Evolutionary conservation across 2,888 invertebrate species (phyloP).

Genomic region (Danaus chrysippus): DNA sequence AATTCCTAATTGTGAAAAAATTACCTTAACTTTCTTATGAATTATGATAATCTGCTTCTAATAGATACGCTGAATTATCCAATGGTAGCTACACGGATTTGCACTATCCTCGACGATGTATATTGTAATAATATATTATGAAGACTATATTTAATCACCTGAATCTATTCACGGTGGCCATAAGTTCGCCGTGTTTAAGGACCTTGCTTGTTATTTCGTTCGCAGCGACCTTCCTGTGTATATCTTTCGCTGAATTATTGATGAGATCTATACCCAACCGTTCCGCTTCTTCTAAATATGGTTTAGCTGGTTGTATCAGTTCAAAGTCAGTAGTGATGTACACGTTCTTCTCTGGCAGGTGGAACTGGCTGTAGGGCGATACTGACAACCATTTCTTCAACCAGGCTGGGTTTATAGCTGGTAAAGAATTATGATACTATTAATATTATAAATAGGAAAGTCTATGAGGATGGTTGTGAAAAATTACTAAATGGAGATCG

Average conservation of each 20-base stretch:
- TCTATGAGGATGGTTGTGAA: no score
- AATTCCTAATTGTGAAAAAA: no score
- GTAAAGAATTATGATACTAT: constrained; percentile 15
- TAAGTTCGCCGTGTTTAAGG: constrained; percentile 53
- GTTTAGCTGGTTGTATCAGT: constrained; percentile 67
- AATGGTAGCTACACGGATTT: no score
- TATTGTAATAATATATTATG: no score
- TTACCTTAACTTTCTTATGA: no score
- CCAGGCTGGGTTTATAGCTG: constrained; percentile 82
- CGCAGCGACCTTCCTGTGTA: constrained; percentile 48
- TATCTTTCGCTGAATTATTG: constrained; percentile 52
- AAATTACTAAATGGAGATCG: no score
- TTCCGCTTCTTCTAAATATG: constrained; percentile 50
- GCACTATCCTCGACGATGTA: no score
- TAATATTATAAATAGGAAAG: no score
- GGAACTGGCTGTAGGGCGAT: constrained; percentile 78
- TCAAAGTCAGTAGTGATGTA: constrained; percentile 86
- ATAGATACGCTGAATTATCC: no score
- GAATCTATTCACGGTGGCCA: constrained; percentile 66
- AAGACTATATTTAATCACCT: constrained; percentile 42
- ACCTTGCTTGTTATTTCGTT: constrained; percentile 35
- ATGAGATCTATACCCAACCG: constrained; percentile 50
- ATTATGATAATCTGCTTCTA: no score
- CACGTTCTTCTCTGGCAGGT: constrained; percentile 84
- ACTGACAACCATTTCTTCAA: constrained; percentile 80